phyloP scores from a whole-genome alignment of 2,888 invertebrate species.

The Acleris emargana region DNA sequence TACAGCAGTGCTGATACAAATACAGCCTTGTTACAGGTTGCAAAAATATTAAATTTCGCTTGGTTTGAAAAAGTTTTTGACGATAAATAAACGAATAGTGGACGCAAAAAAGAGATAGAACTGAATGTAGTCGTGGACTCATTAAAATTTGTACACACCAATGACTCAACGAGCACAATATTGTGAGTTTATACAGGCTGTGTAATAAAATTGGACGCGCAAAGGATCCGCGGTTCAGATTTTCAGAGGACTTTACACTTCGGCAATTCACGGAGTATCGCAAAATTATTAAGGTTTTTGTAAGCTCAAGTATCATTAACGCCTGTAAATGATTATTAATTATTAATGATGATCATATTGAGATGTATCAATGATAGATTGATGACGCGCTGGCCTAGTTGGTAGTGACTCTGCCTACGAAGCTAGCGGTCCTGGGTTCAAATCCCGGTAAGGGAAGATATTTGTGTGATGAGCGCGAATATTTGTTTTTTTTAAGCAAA shows the following conservation, averaged over 20 bases:
- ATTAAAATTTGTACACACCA: constrained; percentile 72
- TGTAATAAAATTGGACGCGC: constrained; percentile 27
- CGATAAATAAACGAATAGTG: constrained; percentile 35
- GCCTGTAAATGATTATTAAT: no score
- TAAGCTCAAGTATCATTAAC: no score
- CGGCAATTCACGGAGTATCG: constrained; percentile 12
- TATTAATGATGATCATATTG: no score
- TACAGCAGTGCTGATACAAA: background rate
- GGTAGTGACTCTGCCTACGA: no score
- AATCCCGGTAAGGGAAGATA: no score
- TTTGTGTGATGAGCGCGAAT: no score
- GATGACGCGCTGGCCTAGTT: no score
- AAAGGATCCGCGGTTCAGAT: constrained; percentile 32
- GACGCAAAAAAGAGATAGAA: constrained; percentile 44
- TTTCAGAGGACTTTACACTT: constrained; percentile 20
- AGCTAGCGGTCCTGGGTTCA: no score
- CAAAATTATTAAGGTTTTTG: constrained; percentile 13
- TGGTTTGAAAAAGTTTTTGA: background rate
- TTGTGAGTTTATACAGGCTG: constrained; percentile 29
- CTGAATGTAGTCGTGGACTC: constrained; percentile 57
- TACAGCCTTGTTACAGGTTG: background rate
- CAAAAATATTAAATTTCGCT: background rate
- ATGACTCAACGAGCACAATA: constrained; percentile 60
- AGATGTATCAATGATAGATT: no score
- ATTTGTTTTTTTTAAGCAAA: no score